Base-by-base conservation (phyloP, 92 coral and sea anemone species). In the Porites rus region DNA sequence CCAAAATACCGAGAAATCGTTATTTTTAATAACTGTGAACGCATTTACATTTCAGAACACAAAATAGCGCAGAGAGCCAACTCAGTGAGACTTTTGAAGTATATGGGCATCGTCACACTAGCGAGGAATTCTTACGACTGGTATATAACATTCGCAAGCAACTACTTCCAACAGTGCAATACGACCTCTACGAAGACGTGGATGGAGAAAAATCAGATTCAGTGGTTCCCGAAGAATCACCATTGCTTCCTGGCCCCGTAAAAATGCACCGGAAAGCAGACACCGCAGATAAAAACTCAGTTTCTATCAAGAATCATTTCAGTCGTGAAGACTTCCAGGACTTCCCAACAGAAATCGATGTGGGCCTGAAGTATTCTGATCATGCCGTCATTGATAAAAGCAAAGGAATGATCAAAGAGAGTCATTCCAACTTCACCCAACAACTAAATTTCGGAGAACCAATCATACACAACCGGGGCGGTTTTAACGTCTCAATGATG, bases 171-270 rank as follows among this genome's bases (percentile, higher is more conserved):
- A 52, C 77, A 9, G 86, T 86, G 20, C 51, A 73, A 52, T 74
- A 84, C n/a, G 69, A 86, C 38, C 81, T 86, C 53, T 79, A 86
- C 54, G 85, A 86, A 67, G 72, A 77, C 17, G 71, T 86, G 51
- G 86, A 86, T 69, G 90, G 90, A 68, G 38, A 78, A 69, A 68
- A 25, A 31, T 16, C 61, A 54, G 11, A 24, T 13, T 71, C 63
- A 8, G 38, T 51, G 3, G 28, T 25, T 46, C 86, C 90, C 31
- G 90, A 86, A 69, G 61, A 86, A 17, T 78, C 90, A 21, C 75
- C 78, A n/a, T 14, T 86, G 71, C 67, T 86, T 21, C 90, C 90
- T 21, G 90, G 90, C 66, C 65, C 90, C 72, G 84, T 86, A 65
- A 77, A 62, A n/a, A 86, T 86, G 90, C 90, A 86, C 51, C 76